These are phyloP conservation scores for Anolis carolinensis DNA, from an alignment of 2,113 vertebrate species.

Conservation along the genomic window DNA sequence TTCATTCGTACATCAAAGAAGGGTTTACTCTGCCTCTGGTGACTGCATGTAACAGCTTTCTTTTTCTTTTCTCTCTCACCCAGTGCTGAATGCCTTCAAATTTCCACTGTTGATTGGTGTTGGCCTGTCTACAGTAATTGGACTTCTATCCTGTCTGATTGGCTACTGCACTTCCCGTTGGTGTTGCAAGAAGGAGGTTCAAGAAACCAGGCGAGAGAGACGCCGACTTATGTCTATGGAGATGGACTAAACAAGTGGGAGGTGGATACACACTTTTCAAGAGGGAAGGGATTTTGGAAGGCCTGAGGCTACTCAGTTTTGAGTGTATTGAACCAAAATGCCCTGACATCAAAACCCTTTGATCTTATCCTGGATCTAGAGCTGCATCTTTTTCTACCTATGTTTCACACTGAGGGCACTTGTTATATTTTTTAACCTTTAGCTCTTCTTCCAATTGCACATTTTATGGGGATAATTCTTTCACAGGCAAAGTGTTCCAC, in stretches of 20 bases:
- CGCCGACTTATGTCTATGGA: conserved; percentile 92
- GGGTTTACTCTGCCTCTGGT: background rate
- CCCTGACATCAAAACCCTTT: conserved; percentile 62
- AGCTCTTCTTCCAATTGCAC: conserved; percentile 72
- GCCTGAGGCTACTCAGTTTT: conserved; percentile 37
- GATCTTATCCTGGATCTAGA: conserved; percentile 74
- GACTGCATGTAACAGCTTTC: conserved; percentile 25
- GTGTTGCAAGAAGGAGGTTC: conserved; percentile 87
- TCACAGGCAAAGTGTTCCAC: conserved; percentile 51
- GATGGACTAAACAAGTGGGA: conserved; percentile 85
- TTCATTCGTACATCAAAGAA: conserved; percentile 3
- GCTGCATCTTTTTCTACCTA: conserved; percentile 60
- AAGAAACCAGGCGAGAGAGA: conserved; percentile 81
- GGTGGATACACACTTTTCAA: background rate
- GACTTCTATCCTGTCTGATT: conserved; percentile 91
- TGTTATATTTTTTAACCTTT: conserved; percentile 62
- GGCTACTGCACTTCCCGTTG: conserved; percentile 90
- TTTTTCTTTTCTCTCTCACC: background rate
- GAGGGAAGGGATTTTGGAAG: conserved; percentile 38
- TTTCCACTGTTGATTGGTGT: conserved; percentile 90
- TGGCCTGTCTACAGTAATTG: conserved; percentile 82
- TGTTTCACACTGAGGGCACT: conserved; percentile 59
- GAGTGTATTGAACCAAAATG: conserved; percentile 55
- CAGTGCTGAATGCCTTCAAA: conserved; percentile 93
- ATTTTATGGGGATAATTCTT: conserved; percentile 65